Evolutionary conservation across 1,140 invertebrate genomes (phyloP), one percentile per base, ranked within the genome.

Genomic region (Drosophila tsacasi): DNA sequence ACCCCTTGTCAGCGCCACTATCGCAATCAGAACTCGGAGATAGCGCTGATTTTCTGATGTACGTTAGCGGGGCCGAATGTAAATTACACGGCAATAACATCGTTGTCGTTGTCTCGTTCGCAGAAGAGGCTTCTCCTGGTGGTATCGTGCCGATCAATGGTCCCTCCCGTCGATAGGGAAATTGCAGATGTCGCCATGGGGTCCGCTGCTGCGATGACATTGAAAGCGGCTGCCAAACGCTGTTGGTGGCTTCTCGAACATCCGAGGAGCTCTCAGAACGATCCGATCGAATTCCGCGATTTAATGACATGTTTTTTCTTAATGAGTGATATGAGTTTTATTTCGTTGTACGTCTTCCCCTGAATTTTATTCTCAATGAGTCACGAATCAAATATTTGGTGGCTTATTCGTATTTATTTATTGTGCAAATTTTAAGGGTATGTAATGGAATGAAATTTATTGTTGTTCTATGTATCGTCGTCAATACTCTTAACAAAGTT

Each of bases 21-120:
- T 63, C 54, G 40, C 64, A 61, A 89, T 79, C 83, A 89, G 44
- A 60, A 19, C 19, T 50, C 39, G 30, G n/a, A 50, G 85, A 90
- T 90, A 85, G 57, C 75, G 57, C 30, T 7, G 61, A 52, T 66
- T 66, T 90, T 72, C 15, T 30, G 75, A 77, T 77, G 75, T 82
- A 60, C 72, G 85, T 85, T 81, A 84, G 49, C 65, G 55, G 49
- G 46, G 39, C 23, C 71, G 79, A 76, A 90, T 90, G 86, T 91
- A 90, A 90, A 90, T 90, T 91, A 90, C 86, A 91, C 79, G 73
- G 50, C 86, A 83, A 81, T 79, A 73, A 76, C 85, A 85, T 81
- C 74, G 66, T 76, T 67, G 66, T 37, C 25, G 63, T 62, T 62
- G 40, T 72, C 52, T 65, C 23, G 46, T 81, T 81, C 57, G 54